phyloP scores from a whole-genome alignment of 2,113 vertebrate species.

The Chlorodrepanis virens region DNA sequence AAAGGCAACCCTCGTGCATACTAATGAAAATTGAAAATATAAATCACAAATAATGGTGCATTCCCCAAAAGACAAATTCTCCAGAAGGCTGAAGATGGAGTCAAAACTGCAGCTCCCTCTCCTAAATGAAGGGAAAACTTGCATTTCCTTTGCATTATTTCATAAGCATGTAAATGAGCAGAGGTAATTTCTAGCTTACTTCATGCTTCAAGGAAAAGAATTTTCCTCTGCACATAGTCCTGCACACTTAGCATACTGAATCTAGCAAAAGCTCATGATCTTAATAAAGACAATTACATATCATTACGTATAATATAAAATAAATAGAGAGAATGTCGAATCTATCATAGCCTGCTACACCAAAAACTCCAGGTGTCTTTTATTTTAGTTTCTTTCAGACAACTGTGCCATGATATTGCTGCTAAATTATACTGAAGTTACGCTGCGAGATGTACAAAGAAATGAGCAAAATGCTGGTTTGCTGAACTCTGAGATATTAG shows the following conservation, averaged over 20 bases:
- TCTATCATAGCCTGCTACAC: not conserved
- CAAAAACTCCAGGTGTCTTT: not conserved
- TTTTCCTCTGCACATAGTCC: not conserved
- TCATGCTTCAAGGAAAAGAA: slow-evolving; percentile 14
- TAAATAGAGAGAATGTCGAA: not conserved
- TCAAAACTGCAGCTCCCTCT: not conserved
- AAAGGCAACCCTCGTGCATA: not conserved
- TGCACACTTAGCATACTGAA: not conserved
- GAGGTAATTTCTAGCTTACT: slow-evolving; percentile 9
- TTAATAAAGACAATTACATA: not conserved
- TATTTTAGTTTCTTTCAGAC: not conserved
- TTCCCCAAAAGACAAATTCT: not conserved
- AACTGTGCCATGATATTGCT: not conserved
- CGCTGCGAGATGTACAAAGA: not conserved
- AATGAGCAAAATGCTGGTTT: not conserved
- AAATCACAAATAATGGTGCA: not conserved
- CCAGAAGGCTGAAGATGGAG: not conserved
- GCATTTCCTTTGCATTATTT: slow-evolving; percentile 22
- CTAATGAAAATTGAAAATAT: not conserved
- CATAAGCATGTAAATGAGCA: not conserved
- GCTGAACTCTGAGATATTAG: not conserved
- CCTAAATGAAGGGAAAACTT: not conserved
- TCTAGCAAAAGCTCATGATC: not conserved
- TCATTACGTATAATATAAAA: not conserved
- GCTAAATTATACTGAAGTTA: not conserved